Base-by-base conservation (phyloP, 2,888 invertebrate species). In the Listrodromus nycthemerus region DNA sequence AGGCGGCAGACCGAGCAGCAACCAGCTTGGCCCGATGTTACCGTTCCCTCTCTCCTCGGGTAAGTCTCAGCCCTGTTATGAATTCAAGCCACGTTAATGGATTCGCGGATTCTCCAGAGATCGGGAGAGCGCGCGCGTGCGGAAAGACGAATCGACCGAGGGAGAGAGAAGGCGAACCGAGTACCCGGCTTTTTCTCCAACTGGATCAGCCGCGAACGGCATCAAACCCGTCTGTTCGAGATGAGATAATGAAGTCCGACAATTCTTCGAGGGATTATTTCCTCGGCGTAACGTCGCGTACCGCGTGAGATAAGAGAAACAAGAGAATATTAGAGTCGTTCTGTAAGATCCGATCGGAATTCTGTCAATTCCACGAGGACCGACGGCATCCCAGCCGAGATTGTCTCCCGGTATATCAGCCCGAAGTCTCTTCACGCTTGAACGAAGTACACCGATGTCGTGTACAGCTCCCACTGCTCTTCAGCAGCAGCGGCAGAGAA, bases 31-130 rank as follows among this genome's bases (percentile, higher is more conserved):
- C 65, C 80, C 71, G 78, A 81, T 66, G 78, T 85, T 83, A 78
- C 74, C 70, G 30, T 63, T 66, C 65, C 75, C 69, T 70, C 66
- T 48, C 63, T 65, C 58, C 50, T 63, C 78, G 61, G 80, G 33
- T 77, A 58, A 41, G 71, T 58, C 70, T 78, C 63, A 21, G 65
- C 73, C 55, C 67, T 80, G 85, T 85, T 86, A 84, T 80, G 78
- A 84, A 86, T 84, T 80, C 82, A 78, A 84, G 78, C 67, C 82
- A 82, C 84, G 84, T 82, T 82, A 84, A 86, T 84, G 82, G 82
- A 84, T 84, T 84, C 71, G 70, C 82, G 74, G 66, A 78, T 81
- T 70, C 41, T 41, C 16, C 66, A 61, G 80, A 48, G 78, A 33
- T 69, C 61, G 73, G 65, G 50, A 37, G 76, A 58, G 61, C n/a